Conservation (phyloP, 2,888 invertebrate species). For the Autographa pulchrina region DNA sequence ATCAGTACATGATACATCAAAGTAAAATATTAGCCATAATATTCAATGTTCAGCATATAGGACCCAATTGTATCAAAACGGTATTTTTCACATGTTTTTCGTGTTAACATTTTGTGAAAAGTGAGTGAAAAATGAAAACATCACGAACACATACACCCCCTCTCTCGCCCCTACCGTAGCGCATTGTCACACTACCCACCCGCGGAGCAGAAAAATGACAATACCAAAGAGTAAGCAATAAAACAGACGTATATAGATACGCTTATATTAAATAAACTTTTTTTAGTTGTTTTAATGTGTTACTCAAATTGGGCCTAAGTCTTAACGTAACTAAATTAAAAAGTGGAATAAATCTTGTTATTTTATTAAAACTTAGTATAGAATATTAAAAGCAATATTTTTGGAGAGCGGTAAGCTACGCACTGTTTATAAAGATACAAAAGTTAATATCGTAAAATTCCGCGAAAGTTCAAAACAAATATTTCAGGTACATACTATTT, state of each 20-base stretch:
- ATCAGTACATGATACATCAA: conserved; percentile 23
- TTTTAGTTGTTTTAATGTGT: not conserved
- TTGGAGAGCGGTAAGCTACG: too few relatives aligned
- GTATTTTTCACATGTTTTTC: conserved; percentile 68
- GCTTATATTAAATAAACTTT: not conserved
- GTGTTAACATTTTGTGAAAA: conserved; percentile 73
- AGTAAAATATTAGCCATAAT: conserved; percentile 51
- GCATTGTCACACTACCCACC: conserved; percentile 83
- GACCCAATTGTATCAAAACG: conserved; percentile 66
- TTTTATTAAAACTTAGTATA: too few relatives aligned
- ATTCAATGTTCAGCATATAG: conserved; percentile 42
- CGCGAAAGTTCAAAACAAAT: too few relatives aligned
- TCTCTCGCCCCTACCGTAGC: conserved; percentile 59
- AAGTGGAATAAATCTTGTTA: too few relatives aligned
- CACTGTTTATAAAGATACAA: too few relatives aligned
- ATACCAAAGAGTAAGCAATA: conserved; percentile 66
- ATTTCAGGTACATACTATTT: too few relatives aligned
- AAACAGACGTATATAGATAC: conserved; percentile 20
- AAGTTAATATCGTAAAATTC: too few relatives aligned
- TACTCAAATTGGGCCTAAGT: too few relatives aligned
- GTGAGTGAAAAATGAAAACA: conserved; percentile 86
- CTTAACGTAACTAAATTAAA: too few relatives aligned
- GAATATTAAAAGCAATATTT: too few relatives aligned
- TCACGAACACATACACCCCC: conserved; percentile 72
- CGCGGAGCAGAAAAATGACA: conserved; percentile 79